Conservation (phyloP, 2,888 invertebrate genomes). For the Bembecia ichneumoniformis region DNA sequence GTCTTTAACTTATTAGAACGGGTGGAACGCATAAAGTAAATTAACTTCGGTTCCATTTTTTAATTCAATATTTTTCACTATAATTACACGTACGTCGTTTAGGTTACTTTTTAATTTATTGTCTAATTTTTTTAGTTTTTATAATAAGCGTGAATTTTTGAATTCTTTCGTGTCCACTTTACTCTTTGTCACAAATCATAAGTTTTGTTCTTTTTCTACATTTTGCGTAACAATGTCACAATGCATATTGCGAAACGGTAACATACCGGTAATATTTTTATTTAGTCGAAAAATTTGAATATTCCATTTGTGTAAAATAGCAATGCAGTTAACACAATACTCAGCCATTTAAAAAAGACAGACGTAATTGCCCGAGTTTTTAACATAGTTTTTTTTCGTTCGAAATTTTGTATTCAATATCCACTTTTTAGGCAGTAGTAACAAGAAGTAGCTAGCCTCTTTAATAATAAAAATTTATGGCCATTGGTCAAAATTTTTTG, state of each 20-base stretch:
- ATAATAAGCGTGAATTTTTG: background rate
- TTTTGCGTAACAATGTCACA: background rate
- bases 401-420: slow-evolving; percentile 5
- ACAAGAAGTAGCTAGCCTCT: no score
- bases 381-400: background rate
- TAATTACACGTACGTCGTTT: slow-evolving; percentile 25
- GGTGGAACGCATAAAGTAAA: slow-evolving; percentile 36
- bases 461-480: no score
- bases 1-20: slow-evolving; percentile 28
- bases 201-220: background rate
- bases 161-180: background rate
- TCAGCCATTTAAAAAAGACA: slow-evolving; percentile 18
- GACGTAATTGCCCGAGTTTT: slow-evolving; percentile 7
- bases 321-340: slow-evolving; percentile 20
- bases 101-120: slow-evolving; percentile 10
- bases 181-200: background rate
- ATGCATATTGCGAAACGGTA: slow-evolving; percentile 31
- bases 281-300: slow-evolving; percentile 26
- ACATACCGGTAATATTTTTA: slow-evolving; percentile 33
- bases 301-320: background rate
- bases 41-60: slow-evolving; percentile 37
- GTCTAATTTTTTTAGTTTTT: slow-evolving; percentile 5
- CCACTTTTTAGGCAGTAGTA: no score
- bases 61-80: slow-evolving; percentile 28
- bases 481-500: no score